Conservation (phyloP, 92 coral and sea anemone genomes). For the Chrysogorgia sp. region DNA sequence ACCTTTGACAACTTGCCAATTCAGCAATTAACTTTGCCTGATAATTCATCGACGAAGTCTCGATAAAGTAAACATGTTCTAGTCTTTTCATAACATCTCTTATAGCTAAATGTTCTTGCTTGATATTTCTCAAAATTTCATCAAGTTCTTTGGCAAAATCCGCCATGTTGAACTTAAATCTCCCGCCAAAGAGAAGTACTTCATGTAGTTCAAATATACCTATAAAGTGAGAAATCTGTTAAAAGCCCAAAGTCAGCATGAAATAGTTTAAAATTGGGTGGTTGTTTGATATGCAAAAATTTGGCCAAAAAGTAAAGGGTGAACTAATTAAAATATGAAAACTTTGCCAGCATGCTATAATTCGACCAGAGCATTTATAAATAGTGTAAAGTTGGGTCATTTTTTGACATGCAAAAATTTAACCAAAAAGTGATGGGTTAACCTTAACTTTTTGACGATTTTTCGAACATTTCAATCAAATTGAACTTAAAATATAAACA, state of each 20-base stretch:
- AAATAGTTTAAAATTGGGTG: too few relatives aligned
- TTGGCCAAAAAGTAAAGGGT: too few relatives aligned
- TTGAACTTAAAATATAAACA: too few relatives aligned
- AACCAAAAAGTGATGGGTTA: too few relatives aligned
- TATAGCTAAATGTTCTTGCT: constrained; percentile 57
- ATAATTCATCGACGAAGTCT: constrained; percentile 50
- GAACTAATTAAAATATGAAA: too few relatives aligned
- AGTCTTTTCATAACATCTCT: constrained; percentile 71
- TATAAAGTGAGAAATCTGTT: not conserved
- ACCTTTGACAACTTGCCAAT: constrained; percentile 78
- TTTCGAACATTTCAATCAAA: too few relatives aligned
- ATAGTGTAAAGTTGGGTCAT: too few relatives aligned
- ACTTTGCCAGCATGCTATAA: too few relatives aligned
- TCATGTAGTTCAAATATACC: not conserved
- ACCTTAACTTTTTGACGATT: too few relatives aligned
- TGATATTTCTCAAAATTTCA: not conserved
- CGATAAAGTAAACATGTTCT: constrained; percentile 14
- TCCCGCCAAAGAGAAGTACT: not conserved
- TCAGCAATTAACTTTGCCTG: constrained; percentile 79
- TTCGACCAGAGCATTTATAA: too few relatives aligned
- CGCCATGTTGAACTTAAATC: constrained; percentile 49
- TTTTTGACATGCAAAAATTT: too few relatives aligned
- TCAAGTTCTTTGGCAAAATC: not conserved
- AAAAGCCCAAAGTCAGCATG: not conserved
- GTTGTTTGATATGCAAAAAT: too few relatives aligned